Conservation (phyloP, 1,140 invertebrate species). For the Zaprionus tsacasi region DNA sequence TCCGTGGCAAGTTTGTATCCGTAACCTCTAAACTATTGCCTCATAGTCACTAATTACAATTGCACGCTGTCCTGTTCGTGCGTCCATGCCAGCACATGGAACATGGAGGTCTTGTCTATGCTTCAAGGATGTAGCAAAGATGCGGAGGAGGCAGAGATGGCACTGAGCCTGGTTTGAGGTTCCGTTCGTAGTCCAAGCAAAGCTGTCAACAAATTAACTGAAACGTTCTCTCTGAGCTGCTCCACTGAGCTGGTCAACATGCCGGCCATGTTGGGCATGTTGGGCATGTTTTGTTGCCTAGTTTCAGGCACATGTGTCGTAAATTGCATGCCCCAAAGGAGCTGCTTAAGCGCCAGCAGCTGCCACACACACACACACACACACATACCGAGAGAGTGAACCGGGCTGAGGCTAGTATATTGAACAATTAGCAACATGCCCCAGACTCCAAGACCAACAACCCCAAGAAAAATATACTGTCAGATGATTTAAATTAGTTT, state of each 20-base stretch:
- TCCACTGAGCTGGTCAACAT: slow-evolving; percentile 45
- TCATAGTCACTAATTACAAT: slow-evolving; percentile 51
- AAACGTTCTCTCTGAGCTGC: slow-evolving; percentile 61
- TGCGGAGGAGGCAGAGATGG: background rate
- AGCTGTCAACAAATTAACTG: slow-evolving; percentile 81
- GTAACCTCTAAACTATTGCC: slow-evolving; percentile 36
- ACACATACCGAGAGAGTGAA: background rate
- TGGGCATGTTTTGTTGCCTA: slow-evolving; percentile 62
- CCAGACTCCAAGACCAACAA: slow-evolving; percentile 2
- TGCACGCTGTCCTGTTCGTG: slow-evolving; percentile 31
- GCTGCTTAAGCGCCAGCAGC: slow-evolving; percentile 44
- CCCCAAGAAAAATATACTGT: slow-evolving; percentile 27
- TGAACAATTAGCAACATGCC: slow-evolving; percentile 71
- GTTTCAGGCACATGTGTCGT: slow-evolving; percentile 69
- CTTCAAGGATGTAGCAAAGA: slow-evolving; percentile 32
- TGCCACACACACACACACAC: slow-evolving; percentile 11
- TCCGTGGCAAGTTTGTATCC: slow-evolving; percentile 31
- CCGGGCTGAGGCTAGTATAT: slow-evolving; percentile 44
- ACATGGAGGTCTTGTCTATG: slow-evolving; percentile 40
- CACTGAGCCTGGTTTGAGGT: slow-evolving; percentile 6
- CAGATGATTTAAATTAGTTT: slow-evolving; percentile 57
- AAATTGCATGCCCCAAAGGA: slow-evolving; percentile 69
- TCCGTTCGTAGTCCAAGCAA: slow-evolving; percentile 43
- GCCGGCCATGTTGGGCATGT: slow-evolving; percentile 42
- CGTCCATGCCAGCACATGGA: slow-evolving; percentile 16